These are phyloP conservation scores for Leptinotarsa defecta DNA, from an alignment of 1,140 invertebrate species.

Conservation along the genomic window DNA sequence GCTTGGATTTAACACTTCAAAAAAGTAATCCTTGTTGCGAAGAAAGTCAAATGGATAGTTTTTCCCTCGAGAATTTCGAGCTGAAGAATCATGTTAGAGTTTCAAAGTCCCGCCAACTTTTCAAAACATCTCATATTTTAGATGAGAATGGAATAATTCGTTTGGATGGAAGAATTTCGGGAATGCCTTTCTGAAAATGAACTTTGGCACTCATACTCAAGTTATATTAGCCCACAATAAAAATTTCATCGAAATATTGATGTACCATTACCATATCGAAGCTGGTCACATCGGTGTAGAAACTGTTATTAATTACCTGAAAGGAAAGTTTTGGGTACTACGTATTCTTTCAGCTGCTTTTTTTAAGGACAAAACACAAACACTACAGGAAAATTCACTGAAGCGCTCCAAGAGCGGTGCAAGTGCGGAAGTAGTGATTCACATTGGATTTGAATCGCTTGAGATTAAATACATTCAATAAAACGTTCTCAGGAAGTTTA, in stretches of 20 bases:
- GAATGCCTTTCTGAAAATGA: not conserved
- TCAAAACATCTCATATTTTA: not conserved
- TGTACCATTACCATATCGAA: not conserved
- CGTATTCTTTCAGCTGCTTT: not conserved
- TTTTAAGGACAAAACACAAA: too few relatives aligned
- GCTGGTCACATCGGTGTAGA: not conserved
- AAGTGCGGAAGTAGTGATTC: too few relatives aligned
- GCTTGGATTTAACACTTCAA: not conserved
- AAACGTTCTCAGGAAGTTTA: too few relatives aligned
- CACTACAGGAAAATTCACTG: too few relatives aligned
- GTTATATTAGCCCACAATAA: not conserved
- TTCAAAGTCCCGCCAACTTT: not conserved
- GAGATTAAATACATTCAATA: too few relatives aligned
- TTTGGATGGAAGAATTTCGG: not conserved
- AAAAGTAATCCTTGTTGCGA: not conserved
- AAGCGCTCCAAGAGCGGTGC: too few relatives aligned
- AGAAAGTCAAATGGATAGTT: not conserved
- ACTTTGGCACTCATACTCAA: not conserved
- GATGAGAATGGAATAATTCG: not conserved
- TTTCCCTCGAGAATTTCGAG: not conserved
- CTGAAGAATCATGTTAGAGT: too few relatives aligned
- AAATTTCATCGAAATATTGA: not conserved
- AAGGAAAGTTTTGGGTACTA: not conserved
- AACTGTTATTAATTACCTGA: not conserved
- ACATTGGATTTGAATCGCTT: too few relatives aligned